A percentile compares a stretch with the other conserved stretches of the same genome.
phyloP scores from a whole-genome alignment of 2,888 invertebrate species.

The Caradrina clavipalpis region DNA sequence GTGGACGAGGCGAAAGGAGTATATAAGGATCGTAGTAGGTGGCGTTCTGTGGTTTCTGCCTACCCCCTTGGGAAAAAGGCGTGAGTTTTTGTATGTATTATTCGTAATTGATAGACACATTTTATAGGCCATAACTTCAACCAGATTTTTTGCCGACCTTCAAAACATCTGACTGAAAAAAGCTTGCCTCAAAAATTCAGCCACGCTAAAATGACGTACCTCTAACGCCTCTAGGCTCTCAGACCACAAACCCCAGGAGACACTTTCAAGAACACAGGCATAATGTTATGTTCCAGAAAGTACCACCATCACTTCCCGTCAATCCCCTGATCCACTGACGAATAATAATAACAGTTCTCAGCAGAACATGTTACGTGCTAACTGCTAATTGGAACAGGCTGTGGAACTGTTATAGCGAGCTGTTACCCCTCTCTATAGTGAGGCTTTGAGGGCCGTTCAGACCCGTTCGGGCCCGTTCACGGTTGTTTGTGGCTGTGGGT shows the following conservation, averaged over 20 bases:
- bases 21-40: no score
- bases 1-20: no score
- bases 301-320: slow-evolving; percentile 1
- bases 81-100: no score
- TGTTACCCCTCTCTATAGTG: slow-evolving; percentile 38
- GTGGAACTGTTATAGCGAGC: slow-evolving; percentile 60
- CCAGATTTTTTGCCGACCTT: no score
- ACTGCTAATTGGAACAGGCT: slow-evolving; percentile 66
- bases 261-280: slow-evolving; percentile 5
- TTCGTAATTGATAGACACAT: no score
- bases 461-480: slow-evolving; percentile 16
- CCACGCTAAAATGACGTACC: no score
- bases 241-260: background rate
- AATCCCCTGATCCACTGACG: slow-evolving; percentile 22
- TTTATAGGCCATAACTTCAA: no score
- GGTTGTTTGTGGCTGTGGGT: slow-evolving; percentile 25
- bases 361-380: slow-evolving; percentile 54
- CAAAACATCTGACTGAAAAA: no score
- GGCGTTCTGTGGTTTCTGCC: no score
- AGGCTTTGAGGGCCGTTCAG: slow-evolving; percentile 24
- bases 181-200: no score
- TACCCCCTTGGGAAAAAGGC: no score
- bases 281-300: background rate
- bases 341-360: slow-evolving; percentile 47
- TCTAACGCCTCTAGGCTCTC: no score